These are phyloP conservation scores for Grammomys dolichurus DNA, from an alignment of 2,113 vertebrate genomes.

Conservation along the genomic window DNA sequence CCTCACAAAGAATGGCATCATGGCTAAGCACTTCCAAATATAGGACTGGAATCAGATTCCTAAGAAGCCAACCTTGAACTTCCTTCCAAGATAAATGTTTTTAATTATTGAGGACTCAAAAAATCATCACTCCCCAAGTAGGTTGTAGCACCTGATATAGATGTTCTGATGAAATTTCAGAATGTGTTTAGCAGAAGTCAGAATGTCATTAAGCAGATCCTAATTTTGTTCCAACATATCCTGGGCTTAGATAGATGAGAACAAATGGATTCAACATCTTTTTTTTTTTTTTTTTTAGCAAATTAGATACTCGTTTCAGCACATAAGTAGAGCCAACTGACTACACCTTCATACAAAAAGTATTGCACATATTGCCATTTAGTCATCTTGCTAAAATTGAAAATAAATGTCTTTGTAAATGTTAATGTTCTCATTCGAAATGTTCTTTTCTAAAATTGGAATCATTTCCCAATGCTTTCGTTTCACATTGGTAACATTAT, in stretches of 20 bases:
- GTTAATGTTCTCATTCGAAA: constrained; percentile 82
- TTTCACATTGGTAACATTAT: constrained; percentile 76
- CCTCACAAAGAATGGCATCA: constrained; percentile 26
- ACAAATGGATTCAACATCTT: constrained; percentile 48
- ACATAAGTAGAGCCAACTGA: constrained; percentile 59
- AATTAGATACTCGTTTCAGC: constrained; percentile 16
- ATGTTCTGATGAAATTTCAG: constrained; percentile 1
- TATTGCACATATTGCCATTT: constrained; percentile 70
- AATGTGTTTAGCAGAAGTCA: constrained; percentile 56
- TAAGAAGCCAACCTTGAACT: constrained; percentile 1
- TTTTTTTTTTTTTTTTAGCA: constrained; percentile 44
- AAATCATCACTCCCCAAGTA: background rate
- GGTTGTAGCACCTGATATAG: background rate
- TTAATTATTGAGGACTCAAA: constrained; percentile 51
- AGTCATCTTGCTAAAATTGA: constrained; percentile 78
- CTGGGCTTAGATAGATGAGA: constrained; percentile 53
- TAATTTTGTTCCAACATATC: background rate
- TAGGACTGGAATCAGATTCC: constrained; percentile 54
- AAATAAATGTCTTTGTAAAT: constrained; percentile 82
- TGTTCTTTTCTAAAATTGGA: constrained; percentile 83
- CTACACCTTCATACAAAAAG: constrained; percentile 75
- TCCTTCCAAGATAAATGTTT: constrained; percentile 57
- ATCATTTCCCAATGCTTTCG: constrained; percentile 69
- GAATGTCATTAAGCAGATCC: constrained; percentile 44
- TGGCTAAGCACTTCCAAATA: constrained; percentile 32